phyloP scores from a whole-genome alignment of 2,797 vertebrate species.

The Arrhamphus sclerolepis region DNA sequence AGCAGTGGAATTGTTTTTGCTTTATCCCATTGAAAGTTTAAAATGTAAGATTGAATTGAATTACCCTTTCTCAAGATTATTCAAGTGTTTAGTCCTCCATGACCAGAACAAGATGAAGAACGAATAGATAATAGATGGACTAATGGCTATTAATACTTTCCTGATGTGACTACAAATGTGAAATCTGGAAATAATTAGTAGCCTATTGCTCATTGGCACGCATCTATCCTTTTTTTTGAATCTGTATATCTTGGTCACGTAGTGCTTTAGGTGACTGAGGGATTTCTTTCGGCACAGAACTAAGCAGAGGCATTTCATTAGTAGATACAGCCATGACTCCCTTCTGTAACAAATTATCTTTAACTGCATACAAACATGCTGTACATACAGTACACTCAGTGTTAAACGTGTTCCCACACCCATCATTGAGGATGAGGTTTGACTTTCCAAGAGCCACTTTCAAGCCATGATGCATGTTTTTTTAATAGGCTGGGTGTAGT shows the following conservation, averaged over 20 bases:
- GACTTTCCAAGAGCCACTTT: constrained; percentile 69
- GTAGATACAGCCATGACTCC: constrained; percentile 21
- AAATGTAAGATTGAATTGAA: not conserved
- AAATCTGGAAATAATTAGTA: not conserved
- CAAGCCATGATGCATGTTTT: constrained; percentile 59
- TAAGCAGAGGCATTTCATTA: constrained; percentile 9
- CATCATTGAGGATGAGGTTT: constrained; percentile 64
- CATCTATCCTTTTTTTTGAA: not conserved
- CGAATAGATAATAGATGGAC: no score
- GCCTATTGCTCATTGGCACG: constrained; percentile 10
- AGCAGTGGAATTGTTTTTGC: not conserved
- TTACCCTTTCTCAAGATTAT: not conserved
- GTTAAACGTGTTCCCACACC: constrained; percentile 59
- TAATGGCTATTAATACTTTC: no score
- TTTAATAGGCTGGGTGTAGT: constrained; percentile 60
- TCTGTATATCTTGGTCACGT: constrained; percentile 15
- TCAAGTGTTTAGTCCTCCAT: no score
- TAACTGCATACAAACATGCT: constrained; percentile 41
- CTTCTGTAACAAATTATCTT: constrained; percentile 28
- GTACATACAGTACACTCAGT: constrained; percentile 30
- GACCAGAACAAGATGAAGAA: no score
- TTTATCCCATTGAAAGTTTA: not conserved
- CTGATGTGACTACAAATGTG: no score
- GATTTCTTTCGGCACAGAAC: constrained; percentile 6
- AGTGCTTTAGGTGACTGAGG: not conserved